A percentile compares a stretch with the other conserved stretches of the same genome.
phyloP scores from a whole-genome alignment of 2,888 invertebrate genomes.

The Tenthredo livida region DNA sequence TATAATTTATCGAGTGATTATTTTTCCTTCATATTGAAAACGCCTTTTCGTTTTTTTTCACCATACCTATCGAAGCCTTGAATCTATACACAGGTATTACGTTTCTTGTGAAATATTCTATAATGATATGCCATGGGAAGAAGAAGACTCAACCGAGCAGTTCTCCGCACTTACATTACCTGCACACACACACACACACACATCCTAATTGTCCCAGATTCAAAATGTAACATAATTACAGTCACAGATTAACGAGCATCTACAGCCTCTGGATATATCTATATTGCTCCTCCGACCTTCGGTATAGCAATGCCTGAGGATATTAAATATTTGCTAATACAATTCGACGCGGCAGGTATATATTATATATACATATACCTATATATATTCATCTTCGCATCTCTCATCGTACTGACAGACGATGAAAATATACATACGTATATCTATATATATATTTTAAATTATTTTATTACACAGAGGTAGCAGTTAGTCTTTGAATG shows the following conservation, averaged over 20 bases:
- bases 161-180: not conserved
- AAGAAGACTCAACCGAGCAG: not conserved
- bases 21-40: no score
- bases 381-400: not conserved
- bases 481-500: not conserved
- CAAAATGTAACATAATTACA: not conserved
- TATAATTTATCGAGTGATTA: no score
- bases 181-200: not conserved
- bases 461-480: not conserved
- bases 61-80: not conserved
- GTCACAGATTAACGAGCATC: not conserved
- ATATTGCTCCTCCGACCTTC: not conserved
- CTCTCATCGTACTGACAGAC: not conserved
- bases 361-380: not conserved
- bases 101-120: not conserved
- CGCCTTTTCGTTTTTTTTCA: not conserved
- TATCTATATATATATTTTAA: not conserved
- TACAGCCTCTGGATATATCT: not conserved
- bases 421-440: not conserved
- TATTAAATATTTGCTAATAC: constrained; percentile 6
- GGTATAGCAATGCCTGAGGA: not conserved
- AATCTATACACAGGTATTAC: not conserved
- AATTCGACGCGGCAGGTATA: not conserved
- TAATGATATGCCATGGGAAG: not conserved
- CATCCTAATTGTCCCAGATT: not conserved